Base-by-base conservation (phyloP, 1,140 invertebrate genomes). In the Tetramorium parvispinum region DNA sequence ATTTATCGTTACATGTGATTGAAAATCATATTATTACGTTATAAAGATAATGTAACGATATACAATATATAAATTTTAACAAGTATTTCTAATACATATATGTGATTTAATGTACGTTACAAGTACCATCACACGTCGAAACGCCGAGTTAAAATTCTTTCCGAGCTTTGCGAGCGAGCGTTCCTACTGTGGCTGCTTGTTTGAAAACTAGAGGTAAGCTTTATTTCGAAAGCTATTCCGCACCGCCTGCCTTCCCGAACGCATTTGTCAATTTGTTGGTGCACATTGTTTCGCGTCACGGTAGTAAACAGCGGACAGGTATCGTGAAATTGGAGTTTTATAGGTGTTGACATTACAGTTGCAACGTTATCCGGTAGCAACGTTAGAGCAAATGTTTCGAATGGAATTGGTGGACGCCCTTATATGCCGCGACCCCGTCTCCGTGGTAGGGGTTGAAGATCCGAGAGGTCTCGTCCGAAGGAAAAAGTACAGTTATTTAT, bases 241-340 rank as follows among this genome's bases (percentile, higher is more conserved):
- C 18, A 2, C 6, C 3, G n/a, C 11, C 49, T 55, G 27, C 6
- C 7, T 40, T 71, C 10, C 37, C 13, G 32, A 46, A 71, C 24
- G 24, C 21, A 59, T 83, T 73, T 73, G 24, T 71, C 37, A 71
- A 82, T 82, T 82, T 57, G 6, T 13, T 6, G 46, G n/a, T 51
- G 32, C 37, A 57, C 51, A 18, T 71, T 21, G 13, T 21, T 73
- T 46, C 18, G 18, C 24, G 18, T 37, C 40, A 13, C 3, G 66
- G 40, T 10, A 53, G 24, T 18, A 83, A 83, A 73, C 8, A 37
- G 8, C 24, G 53, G 53, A 53, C 46, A 24, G 27, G 46, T 79
- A 21, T 37, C 27, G 27, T 49, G 46, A 65, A 46, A 82, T 82
- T 59, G 51, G 18, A 75, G 27, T 61, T 83, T 75, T 75, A 83